Evolutionary conservation across 2,888 invertebrate species (phyloP), one percentile per base, ranked within the genome.

Genomic region (Anthrax anthrax): DNA sequence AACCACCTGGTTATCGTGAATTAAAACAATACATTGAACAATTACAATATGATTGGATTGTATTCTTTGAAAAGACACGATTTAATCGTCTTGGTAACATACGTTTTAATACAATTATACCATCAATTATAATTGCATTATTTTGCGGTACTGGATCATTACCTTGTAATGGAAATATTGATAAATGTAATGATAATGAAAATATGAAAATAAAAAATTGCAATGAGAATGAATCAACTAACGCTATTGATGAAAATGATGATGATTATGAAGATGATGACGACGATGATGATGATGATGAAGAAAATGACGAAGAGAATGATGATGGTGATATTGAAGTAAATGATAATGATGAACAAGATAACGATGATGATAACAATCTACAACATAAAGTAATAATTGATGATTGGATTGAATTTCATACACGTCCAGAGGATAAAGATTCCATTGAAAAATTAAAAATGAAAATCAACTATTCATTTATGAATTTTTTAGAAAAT

Each of bases 11-110:
- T 4, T 52, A 52, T 45, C 60, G 58, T 4, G 55, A 54, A 14
- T 27, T 56, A 0, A 57, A 52, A 18, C 52, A 53, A 9, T 52
- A 53, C 37, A 64, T 72, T 1, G 64, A 62, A 10, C 61, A 56
- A n/a, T 51, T 86, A 43, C 80, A 83, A 0, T 77, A 81, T 13
- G 84, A 89, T 57, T 95, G 92, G 91, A 67, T 92, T 16, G 72
- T 88, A 13, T 95, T 81, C 59, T 89, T 89, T 59, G 91, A 92
- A 64, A 82, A 91, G 66, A 80, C 81, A 1, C 77, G 84, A 39
- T 72, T 76, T 0, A 77, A 80, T 0, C 71, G 77, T 17, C 71
- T 78, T 44, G 82, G 84, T 50, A 78, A 82, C 59, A 77, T 88
- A 2, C 77, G 83, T 39, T 84, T 84, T 53, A 84, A 81, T 49